Percentiles rank a stretch among this genome's conserved stretches.
Evolutionary conservation across 2,888 invertebrate genomes (phyloP).

Genomic region (Himalopsyche tibetana): DNA sequence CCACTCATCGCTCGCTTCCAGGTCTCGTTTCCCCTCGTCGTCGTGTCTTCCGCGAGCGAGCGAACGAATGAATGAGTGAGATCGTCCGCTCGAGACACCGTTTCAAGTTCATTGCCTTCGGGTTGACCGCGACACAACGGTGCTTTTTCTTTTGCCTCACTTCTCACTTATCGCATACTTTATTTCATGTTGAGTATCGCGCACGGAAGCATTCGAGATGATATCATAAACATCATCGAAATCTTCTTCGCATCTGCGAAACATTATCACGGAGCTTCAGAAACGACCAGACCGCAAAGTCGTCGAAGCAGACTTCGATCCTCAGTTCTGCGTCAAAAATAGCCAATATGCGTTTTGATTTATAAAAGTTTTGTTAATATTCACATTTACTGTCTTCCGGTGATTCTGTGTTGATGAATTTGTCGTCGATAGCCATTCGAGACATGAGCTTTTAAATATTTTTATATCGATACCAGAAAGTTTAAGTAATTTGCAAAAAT

Average conservation of each 20-base stretch:
- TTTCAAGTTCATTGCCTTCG: conserved; percentile 64
- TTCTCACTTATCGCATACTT: conserved; percentile 31
- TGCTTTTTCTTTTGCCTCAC: conserved; percentile 47
- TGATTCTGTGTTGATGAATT: too few relatives aligned
- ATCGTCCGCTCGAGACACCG: conserved; percentile 48
- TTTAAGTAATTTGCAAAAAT: conserved; percentile 50
- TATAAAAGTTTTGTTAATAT: too few relatives aligned
- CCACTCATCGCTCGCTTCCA: neutral
- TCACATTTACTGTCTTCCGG: too few relatives aligned
- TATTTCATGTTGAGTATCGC: conserved; percentile 30
- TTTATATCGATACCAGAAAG: neutral
- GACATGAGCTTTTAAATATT: conserved; percentile 47
- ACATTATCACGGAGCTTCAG: too few relatives aligned
- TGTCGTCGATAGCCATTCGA: neutral
- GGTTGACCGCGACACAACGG: conserved; percentile 44
- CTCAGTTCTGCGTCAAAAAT: too few relatives aligned
- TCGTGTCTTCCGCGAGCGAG: conserved; percentile 1
- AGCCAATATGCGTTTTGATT: too few relatives aligned
- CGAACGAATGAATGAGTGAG: too few relatives aligned
- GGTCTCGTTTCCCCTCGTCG: neutral
- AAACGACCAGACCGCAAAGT: too few relatives aligned
- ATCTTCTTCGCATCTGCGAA: too few relatives aligned
- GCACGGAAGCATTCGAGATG: conserved; percentile 8
- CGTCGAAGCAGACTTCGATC: too few relatives aligned
- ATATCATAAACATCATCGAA: neutral